Evolutionary conservation across 2,113 vertebrate species (phyloP).

Genomic region (Microtus montanus): DNA sequence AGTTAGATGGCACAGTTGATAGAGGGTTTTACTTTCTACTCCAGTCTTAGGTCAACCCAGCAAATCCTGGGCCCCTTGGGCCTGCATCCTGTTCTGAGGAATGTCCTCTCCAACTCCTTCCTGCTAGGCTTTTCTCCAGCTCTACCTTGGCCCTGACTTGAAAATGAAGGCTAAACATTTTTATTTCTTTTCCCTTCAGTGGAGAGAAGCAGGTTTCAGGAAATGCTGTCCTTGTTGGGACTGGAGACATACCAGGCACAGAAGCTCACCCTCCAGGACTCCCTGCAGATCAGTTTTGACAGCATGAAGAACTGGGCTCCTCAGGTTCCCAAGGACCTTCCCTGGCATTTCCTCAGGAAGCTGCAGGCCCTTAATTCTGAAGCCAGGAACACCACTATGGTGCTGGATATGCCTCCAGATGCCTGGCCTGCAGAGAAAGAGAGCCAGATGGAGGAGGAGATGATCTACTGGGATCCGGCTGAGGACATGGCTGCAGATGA

Average conservation of each 20-base stretch:
- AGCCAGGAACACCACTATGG: conserved; percentile 76
- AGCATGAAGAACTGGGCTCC: conserved; percentile 73
- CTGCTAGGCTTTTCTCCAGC: background rate
- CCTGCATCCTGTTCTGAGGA: background rate
- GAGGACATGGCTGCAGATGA: conserved; percentile 60
- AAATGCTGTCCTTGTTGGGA: conserved; percentile 71
- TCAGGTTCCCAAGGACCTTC: conserved; percentile 76
- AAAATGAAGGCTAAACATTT: background rate
- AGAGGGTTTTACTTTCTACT: too few species aligned
- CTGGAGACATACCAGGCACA: conserved; percentile 68
- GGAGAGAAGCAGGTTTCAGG: conserved; percentile 74
- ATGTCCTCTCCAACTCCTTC: background rate
- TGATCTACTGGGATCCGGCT: conserved; percentile 62
- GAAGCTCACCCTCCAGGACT: conserved; percentile 75
- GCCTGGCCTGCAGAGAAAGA: conserved; percentile 69
- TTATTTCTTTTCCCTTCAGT: conserved; percentile 42
- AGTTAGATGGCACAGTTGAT: background rate
- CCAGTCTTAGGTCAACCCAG: background rate
- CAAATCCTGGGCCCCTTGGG: too few species aligned
- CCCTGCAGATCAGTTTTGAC: conserved; percentile 75
- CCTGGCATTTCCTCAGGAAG: conserved; percentile 80
- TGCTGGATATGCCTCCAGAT: conserved; percentile 56
- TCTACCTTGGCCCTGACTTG: background rate
- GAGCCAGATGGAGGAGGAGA: conserved; percentile 72
- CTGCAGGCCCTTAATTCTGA: conserved; percentile 76